phyloP scores from a whole-genome alignment of 2,888 invertebrate species.

The Drosophila helvetica region DNA sequence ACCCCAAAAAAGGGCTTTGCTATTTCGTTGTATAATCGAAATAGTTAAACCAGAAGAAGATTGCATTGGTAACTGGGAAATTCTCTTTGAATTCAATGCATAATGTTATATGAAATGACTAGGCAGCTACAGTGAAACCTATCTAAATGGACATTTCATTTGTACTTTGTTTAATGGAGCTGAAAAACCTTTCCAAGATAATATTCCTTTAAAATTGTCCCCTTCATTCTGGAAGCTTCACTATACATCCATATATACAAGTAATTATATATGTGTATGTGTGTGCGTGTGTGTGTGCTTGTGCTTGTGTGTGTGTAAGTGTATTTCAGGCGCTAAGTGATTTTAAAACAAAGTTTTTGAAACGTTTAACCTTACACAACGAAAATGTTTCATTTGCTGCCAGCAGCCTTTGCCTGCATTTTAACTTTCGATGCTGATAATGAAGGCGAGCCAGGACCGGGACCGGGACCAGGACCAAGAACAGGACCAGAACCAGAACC shows the following conservation, averaged over 20 bases:
- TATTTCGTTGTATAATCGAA: neutral
- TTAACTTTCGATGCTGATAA: conserved; percentile 78
- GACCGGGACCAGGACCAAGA: neutral
- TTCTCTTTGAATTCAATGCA: neutral
- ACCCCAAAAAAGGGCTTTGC: neutral
- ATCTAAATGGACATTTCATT: too few relatives aligned
- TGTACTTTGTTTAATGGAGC: too few relatives aligned
- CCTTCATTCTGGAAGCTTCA: conserved; percentile 1
- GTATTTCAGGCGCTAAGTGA: conserved; percentile 65
- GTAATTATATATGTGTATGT: neutral
- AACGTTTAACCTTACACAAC: conserved; percentile 71
- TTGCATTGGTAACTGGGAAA: neutral
- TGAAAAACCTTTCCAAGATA: too few relatives aligned
- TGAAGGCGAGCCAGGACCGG: conserved; percentile 52
- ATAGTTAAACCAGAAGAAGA: neutral
- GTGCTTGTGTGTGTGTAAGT: conserved; percentile 20
- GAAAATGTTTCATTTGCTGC: conserved; percentile 55
- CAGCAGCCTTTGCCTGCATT: conserved; percentile 55
- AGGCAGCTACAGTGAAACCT: too few relatives aligned
- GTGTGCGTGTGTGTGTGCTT: neutral
- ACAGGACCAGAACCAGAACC: neutral
- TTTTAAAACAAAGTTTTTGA: conserved; percentile 81
- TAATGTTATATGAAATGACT: neutral
- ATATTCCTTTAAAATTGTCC: neutral
- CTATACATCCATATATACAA: conserved; percentile 11